Evolutionary conservation across 2,888 invertebrate species (phyloP).

Genomic region (Brachypterus glaber): DNA sequence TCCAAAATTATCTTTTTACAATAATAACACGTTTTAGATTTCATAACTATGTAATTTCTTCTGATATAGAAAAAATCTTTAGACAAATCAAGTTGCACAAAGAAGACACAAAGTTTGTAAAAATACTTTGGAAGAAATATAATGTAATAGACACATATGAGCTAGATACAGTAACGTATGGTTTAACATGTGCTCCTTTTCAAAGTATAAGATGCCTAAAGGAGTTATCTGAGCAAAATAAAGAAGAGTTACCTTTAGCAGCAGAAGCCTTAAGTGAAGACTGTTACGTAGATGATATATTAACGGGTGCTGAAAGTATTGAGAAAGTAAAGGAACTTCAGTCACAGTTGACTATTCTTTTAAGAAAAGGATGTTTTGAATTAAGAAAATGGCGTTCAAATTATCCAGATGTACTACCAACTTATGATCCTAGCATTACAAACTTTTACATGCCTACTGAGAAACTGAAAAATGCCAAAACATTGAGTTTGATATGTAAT

Average conservation of each 20-base stretch:
- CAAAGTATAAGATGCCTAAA: slow-evolving; percentile 4
- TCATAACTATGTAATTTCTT: slow-evolving; percentile 9
- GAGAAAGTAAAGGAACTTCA: neutral
- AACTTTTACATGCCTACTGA: too few species aligned
- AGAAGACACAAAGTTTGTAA: neutral
- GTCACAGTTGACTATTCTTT: neutral
- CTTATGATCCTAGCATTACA: too few species aligned
- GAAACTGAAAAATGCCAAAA: too few species aligned
- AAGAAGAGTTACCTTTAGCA: slow-evolving; percentile 4
- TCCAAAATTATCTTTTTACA: neutral
- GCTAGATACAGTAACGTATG: slow-evolving; percentile 6
- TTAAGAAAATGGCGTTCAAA: slow-evolving; percentile 8
- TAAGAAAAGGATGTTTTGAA: slow-evolving; percentile 3
- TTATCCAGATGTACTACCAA: neutral
- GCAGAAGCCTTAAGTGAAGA: slow-evolving; percentile 1
- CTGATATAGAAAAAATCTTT: slow-evolving; percentile 7
- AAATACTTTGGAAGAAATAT: slow-evolving; percentile 5
- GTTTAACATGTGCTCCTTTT: slow-evolving; percentile 5
- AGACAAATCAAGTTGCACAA: neutral
- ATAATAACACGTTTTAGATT: neutral
- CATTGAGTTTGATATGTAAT: too few species aligned
- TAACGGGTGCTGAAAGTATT: slow-evolving; percentile 6
- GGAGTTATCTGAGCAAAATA: slow-evolving; percentile 3
- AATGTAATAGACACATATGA: slow-evolving; percentile 2
- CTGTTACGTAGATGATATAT: slow-evolving; percentile 8